Evolutionary conservation across 2,888 invertebrate genomes (phyloP), one percentile per base, ranked within the genome.

Genomic region (Sarcophaga rosellei): DNA sequence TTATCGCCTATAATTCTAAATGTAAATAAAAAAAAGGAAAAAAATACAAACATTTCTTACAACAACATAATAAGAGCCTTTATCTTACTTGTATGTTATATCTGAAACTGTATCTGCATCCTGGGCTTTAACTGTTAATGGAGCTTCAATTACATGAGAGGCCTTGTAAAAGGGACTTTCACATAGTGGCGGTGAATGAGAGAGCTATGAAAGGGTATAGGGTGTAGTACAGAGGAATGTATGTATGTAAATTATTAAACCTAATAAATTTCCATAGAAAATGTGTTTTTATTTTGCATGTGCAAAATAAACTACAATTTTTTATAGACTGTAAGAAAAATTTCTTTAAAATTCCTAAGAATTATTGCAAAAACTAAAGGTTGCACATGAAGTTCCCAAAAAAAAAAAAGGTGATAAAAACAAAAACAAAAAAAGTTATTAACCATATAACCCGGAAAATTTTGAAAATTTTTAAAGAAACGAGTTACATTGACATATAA

Each of bases 101-200:
- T 96, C 96, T 0, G 98, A 97, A 0, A 96, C 95, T 69, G 95
- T 96, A 91, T 98, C 98, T 1, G 95, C 94, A 93, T 98, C 98
- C 5, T 95, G 94, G 0, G 98, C 98, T 93, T 96, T 95, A 0
- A 96, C 95, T 84, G 94, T 93, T 44, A 95, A 91, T 70, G 97
- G 96, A 0, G 98, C 97, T 89, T 97, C 97, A 89, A 98, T 98
- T 88, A 96, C 96, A 3, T 95, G 94, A 0, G 97, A 96, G 0
- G 97, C 96, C 44, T 95, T 95, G 93, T 98, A 98, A 65, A 96
- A 94, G 0, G 95, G 94, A 81, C 96, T 96, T 61, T 95, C 94
- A 93, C 99, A 99, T 20, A 95, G 94, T 0, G 98, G 98, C 0
- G 97, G 95, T 91, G 97, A 98, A 93, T 98, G n/a, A n/a, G n/a